Base-by-base conservation (phyloP, 2,888 invertebrate species). In the Heliconius sara region DNA sequence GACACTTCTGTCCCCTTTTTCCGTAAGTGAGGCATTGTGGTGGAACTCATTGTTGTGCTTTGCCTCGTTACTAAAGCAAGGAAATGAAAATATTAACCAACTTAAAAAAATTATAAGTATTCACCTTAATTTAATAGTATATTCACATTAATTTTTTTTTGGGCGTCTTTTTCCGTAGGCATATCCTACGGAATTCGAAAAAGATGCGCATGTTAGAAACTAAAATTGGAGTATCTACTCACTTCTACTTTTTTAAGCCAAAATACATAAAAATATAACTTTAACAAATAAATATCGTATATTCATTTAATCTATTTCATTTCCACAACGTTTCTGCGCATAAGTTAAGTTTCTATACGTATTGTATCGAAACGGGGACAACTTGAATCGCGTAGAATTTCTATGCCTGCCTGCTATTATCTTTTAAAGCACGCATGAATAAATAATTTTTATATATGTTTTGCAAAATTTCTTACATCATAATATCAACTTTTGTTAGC, bases 361-460 rank as follows among this genome's bases (percentile, higher is more conserved):
- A 82, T 82, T 80, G 82, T 82, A 82, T 82, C 63, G 81, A 79
- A 82, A 82, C 52, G 79, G 67, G 79, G 82, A 79, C 82, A 79
- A 76, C 75, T 71, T 79, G 82, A 82, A 80, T 77, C 77, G 80
- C 74, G 77, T 77, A 52, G 78, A 78, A 80, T 78, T 81, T 79
- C 81, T 79, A 77, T 77, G 76, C 77, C 25, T 77, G 76, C 77
- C 39, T 76, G 71, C 76, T 63, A 82, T 79, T 80, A 79, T 81
- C 72, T 79, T 79, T 77, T 77, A 79, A 75, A 74, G 71, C n/a
- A 79, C 65, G 79, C 77, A 70, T 66, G 74, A 74, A 57, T 74
- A 74, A 78, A 74, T 78, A 74, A 74, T 30, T 60, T 78, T 78
- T 74, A 22, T 68, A 74, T 74, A 68, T 43, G 60, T n/a, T 74